Evolutionary conservation across 2,113 vertebrate genomes (phyloP), one percentile per base, ranked within the genome.

Genomic region (Aphyosemion australe): DNA sequence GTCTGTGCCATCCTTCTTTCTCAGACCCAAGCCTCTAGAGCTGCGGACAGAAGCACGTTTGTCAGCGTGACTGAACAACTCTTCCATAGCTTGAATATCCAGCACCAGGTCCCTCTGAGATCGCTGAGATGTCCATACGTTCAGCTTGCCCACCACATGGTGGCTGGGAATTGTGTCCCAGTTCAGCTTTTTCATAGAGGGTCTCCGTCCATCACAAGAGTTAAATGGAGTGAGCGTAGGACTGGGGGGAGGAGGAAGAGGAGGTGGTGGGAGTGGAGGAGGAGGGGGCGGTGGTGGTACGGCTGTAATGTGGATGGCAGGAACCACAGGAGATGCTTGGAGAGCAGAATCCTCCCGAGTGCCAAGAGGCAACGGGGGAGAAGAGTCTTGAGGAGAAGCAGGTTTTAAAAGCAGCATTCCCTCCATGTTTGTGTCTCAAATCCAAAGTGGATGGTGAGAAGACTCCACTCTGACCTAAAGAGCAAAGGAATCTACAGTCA

Each of bases 131-230:
- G 93, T 94, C 94, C 94, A 95, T 21, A 95, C 87, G 1, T 93
- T 94, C 39, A 83, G 20, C 47, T 91, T 93, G 1, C 93, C 93
- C 41, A 92, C 48, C 11, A 94, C 92, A 2, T 86, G 85, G 57
- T 93, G 91, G 21, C 73, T 87, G 10, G 94, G 93, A 31, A 95
- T 83, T n/a, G 92, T 81, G 20, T 93, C 92, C 94, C 93, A 94
- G 87, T 94, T 93, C 47, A 95, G 90, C 81, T 87, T 93, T 32
- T 94, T 92, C 86, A 95, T 90, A 45, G 91, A 92, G 16, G 84
- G 84, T 0, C 79, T 82, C 13, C 78, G 78, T 39, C 56, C 59
- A 16, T 65, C 54, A 11, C 74, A 26, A 6, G 65, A 52, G 43
- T 86, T 41, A 26, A 84, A 78, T 49, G 48, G 0, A 57, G 21